phyloP scores from a whole-genome alignment of 2,888 invertebrate species.

The Campopleginae sp. region DNA sequence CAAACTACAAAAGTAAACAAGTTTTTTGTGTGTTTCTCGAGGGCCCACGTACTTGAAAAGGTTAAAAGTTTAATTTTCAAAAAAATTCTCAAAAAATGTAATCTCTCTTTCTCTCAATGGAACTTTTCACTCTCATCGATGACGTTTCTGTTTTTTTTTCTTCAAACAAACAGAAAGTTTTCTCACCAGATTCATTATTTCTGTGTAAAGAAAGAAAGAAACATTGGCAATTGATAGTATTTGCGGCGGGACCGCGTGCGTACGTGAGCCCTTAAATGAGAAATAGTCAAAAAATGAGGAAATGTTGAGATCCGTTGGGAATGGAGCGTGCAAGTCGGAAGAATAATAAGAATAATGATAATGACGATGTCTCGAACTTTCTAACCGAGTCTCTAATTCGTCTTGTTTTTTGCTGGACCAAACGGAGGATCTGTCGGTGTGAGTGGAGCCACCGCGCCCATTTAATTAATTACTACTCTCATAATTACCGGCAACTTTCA shows the following conservation, averaged over 20 bases:
- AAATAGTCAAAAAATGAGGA: no score
- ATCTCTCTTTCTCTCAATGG: background rate
- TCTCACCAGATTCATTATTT: no score
- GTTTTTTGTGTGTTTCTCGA: background rate
- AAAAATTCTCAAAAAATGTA: background rate
- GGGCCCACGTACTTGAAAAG: no score
- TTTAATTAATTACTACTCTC: constrained; percentile 33
- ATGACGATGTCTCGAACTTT: constrained; percentile 22
- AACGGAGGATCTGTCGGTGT: background rate
- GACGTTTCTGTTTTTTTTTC: background rate
- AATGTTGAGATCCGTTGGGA: background rate
- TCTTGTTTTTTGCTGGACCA: background rate
- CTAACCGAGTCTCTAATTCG: constrained; percentile 37
- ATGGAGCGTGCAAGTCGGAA: background rate
- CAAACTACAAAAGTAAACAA: background rate
- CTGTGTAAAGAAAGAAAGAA: background rate
- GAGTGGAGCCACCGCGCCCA: constrained; percentile 20
- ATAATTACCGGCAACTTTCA: constrained; percentile 46
- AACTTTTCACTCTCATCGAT: background rate
- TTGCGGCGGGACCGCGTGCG: no score
- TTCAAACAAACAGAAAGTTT: no score
- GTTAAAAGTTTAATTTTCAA: background rate
- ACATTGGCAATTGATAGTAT: background rate
- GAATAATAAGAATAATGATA: constrained; percentile 4
- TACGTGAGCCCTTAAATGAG: no score